Conservation (phyloP, 2,797 vertebrate species). For the Triplophysa bombifrons region DNA sequence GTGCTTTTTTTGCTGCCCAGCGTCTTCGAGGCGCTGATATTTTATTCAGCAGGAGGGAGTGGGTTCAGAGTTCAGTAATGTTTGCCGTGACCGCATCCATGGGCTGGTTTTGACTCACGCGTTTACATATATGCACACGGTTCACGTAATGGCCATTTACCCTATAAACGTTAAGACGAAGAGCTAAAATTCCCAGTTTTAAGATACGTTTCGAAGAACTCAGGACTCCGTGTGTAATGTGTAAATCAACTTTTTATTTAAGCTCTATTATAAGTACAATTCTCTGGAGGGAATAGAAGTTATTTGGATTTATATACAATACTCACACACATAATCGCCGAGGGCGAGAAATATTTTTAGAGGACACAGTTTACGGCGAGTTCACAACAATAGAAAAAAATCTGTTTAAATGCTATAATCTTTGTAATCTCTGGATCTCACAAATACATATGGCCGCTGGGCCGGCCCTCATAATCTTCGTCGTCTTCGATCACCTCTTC, state of each 20-base stretch:
- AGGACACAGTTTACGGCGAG: conserved; percentile 24
- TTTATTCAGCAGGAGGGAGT: conserved; percentile 75
- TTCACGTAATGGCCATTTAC: too few relatives aligned
- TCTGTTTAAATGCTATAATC: conserved; percentile 32
- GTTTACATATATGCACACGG: too few relatives aligned
- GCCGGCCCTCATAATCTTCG: conserved; percentile 60
- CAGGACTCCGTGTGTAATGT: background rate
- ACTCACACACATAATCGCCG: conserved; percentile 26
- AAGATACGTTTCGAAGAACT: too few relatives aligned
- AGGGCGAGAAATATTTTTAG: conserved; percentile 24
- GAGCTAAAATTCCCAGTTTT: too few relatives aligned
- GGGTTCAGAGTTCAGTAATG: conserved; percentile 22
- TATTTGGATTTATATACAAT: conserved; percentile 55
- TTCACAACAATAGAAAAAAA: conserved; percentile 13
- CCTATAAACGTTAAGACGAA: too few relatives aligned
- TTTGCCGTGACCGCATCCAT: conserved; percentile 50
- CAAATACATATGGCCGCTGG: conserved; percentile 60
- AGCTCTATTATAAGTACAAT: conserved; percentile 30
- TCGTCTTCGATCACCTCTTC: conserved; percentile 58
- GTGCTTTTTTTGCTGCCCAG: conserved; percentile 70
- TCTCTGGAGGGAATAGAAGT: conserved; percentile 38
- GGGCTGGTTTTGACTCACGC: conserved; percentile 40
- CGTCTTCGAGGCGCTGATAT: conserved; percentile 74
- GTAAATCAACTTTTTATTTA: conserved; percentile 35
- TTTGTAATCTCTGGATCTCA: conserved; percentile 32